A percentile compares a stretch with the other conserved stretches of the same genome.
phyloP scores from a whole-genome alignment of 2,888 invertebrate species.

The Eilema sororculum region DNA sequence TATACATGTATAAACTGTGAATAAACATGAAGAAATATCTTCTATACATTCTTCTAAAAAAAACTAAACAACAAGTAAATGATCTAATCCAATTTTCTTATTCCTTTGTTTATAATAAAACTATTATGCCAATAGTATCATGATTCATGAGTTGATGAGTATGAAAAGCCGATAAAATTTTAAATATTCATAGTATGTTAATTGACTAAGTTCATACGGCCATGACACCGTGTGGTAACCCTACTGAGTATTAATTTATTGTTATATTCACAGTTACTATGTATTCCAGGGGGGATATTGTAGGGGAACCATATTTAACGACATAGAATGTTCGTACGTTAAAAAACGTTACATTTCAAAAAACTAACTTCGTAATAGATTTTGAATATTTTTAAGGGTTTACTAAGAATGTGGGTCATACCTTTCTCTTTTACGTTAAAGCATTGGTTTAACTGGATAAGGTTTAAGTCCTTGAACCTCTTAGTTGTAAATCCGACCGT shows the following conservation, averaged over 20 bases:
- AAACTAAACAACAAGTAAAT: background rate
- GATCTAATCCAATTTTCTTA: background rate
- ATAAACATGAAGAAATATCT: background rate
- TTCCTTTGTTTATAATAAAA: background rate
- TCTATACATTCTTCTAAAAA: too few relatives aligned
- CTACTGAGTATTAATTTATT: background rate
- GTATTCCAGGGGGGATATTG: too few relatives aligned
- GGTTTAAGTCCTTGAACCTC: background rate
- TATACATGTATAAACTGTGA: background rate
- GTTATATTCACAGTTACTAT: background rate
- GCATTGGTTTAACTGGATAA: background rate
- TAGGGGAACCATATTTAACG: background rate
- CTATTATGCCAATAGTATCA: background rate
- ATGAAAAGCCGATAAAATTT: background rate
- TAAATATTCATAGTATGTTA: background rate
- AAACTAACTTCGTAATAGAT: background rate
- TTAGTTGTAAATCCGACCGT: background rate
- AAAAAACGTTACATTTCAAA: conserved; percentile 4
- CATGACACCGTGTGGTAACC: background rate
- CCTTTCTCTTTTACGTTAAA: background rate
- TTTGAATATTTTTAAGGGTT: background rate
- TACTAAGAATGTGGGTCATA: background rate
- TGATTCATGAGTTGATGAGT: too few relatives aligned
- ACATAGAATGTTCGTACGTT: background rate
- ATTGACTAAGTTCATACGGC: background rate